Evolutionary conservation across 2,113 vertebrate species (phyloP), one percentile per base, ranked within the genome.

Genomic region (Setophaga petechia): DNA sequence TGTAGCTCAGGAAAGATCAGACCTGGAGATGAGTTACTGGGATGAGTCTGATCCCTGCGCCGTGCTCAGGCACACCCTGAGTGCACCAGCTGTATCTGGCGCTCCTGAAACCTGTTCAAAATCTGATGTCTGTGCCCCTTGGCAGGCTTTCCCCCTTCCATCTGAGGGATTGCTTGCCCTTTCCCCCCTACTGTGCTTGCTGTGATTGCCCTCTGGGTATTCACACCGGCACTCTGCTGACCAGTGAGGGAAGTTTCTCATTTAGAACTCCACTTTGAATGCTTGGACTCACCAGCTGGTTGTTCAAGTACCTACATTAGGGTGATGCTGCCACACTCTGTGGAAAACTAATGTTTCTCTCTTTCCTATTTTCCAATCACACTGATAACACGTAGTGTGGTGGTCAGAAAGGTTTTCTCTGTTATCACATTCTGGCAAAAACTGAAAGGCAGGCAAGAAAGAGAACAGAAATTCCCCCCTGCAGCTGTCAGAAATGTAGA

Each of bases 1-100:
- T 30, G 43, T 74, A 24, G 61, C 69, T 30, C 37, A 3, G 89
- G 35, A 23, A 23, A 49, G 43, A 10, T 62, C 41, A n/a, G 79
- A 71, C 19, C 71, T 3, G 47, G 9, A 28, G 41, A 52, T 3
- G 23, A 28, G 37, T 33, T 58, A n/a, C 14, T 7, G 5, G n/a
- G 1, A 59, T 59, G 57, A 41, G 44, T 73, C 62, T 69, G 37
- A 35, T 58, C 33, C 33, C 28, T 13, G 66, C 1, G 3, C 47
- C 23, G 44, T 18, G 74, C 30, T 57, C 61, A 39, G 72, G 35
- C 41, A 27, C 87, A 19, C 11, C 9, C 52, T 28, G 66, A 59
- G 43, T 0, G 0, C 57, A 15, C 15, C 1, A 2, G 22, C 49
- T 58, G 25, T 12, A 33, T 15, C 17, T 22, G 4, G 37, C 5